Evolutionary conservation across 2,797 vertebrate genomes (phyloP), one percentile per base, ranked within the genome.

Genomic region (Hippocampus kuda): DNA sequence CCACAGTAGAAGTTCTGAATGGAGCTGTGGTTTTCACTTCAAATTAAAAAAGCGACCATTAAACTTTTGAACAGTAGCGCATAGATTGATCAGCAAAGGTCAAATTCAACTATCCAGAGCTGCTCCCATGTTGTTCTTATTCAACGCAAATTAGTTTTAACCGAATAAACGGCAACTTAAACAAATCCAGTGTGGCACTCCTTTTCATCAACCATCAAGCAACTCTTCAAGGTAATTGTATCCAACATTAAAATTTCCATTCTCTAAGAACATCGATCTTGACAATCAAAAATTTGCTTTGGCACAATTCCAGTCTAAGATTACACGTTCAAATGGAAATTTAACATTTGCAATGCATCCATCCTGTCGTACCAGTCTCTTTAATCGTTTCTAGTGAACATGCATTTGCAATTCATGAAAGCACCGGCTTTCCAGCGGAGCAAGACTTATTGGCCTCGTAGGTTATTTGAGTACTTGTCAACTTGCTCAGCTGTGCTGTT

Each of bases 401-500:
- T 27, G 5, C 57, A 5, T 7, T 60, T 60, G 24, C 24, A 13
- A 12, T 57, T 26, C 10, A 27, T 30, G 26, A 60, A 34, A 60
- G 30, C 16, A 34, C 30, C 18, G 30, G 8, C 59, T 61, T 46
- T 64, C 2, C 15, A 12, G 12, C 16, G 22, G 41, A 63, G 61
- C 38, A 44, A n/a, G 22, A 18, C 61, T 63, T 15, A 10, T 44
- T 64, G 22, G 42, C n/a, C 41, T 26, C 11, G 6, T n/a, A 8
- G 42, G 63, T 65, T 44, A 64, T 44, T 65, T 65, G 44, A 65
- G 44, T 18, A 48, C 63, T 48, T 27, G 24, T 46, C 63, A 46
- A 64, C 4, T 44, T 13, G 62, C 62, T 46, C 62, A 63, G 78
- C 67, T 70, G 66, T 15, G 10, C 11, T 74, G 72, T 49, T 54